Base-by-base conservation (phyloP, 2,113 vertebrate genomes). In the Eurystomus gularis region DNA sequence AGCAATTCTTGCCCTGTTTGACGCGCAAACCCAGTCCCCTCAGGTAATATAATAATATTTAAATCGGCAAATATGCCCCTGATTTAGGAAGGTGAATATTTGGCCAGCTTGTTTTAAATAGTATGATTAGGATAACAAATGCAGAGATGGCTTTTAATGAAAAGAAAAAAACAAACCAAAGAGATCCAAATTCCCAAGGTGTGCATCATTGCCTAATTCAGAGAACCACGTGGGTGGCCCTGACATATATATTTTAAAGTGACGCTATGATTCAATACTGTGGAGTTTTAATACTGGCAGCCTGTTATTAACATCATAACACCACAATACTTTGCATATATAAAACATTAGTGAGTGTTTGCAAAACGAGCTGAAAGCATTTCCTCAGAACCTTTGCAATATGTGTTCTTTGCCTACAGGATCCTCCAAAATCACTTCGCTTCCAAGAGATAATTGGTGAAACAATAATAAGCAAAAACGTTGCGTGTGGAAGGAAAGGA, bases 221-320 rank as follows among this genome's bases (percentile, higher is more conserved):
- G 58, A 58, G 66, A 16, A 49, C 18, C 92, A 88, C 79, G 25
- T 86, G 90, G 66, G 85, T 10, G 68, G 64, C 93, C 42, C 55
- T 94, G 86, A 51, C 94, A 77, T 48, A 66, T 76, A 60, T 75
- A 10, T 83, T 58, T 90, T 37, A 17, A 70, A 97, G 93, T 20
- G 91, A 97, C 95, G 96, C 96, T 42, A 20, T 97, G 96, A 97
- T 66, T 97, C 95, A 97, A 0, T 10, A 8, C 54, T 3, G n/a
- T 24, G 86, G 78, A 84, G 21, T 62, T 93, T 57, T 54, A 49
- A 40, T 54, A 5, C 46, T 44, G 6, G 9, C 71, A 83, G 60
- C 88, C 94, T 95, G 88, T 97, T 79, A 97, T 97, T 97, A 97
- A 79, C 92, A 77, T 69, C 57, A 33, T 58, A 90, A 24, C 33